phyloP scores from a whole-genome alignment of 2,113 vertebrate species.

The Edolisoma coerulescens region DNA sequence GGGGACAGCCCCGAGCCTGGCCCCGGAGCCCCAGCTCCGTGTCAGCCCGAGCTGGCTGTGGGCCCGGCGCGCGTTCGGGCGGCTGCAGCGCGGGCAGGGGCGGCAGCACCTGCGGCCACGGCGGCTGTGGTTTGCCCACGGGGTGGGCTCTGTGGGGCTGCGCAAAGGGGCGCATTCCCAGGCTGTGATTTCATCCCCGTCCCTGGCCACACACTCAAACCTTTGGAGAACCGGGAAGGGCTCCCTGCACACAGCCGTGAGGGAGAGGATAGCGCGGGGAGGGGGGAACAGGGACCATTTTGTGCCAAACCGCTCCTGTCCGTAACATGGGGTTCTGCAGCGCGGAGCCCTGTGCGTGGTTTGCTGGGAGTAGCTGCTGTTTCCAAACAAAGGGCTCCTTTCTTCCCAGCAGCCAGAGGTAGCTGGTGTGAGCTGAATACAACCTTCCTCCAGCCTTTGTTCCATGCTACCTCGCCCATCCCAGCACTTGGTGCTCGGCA shows the following conservation, averaged over 20 bases:
- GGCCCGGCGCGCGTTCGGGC: rapidly evolving
- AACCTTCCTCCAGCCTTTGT: constrained; percentile 40
- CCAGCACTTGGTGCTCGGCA: not conserved
- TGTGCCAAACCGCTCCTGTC: not conserved
- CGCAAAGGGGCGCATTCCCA: rapidly evolving
- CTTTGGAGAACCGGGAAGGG: not conserved
- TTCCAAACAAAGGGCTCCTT: constrained; percentile 45
- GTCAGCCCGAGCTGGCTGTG: not conserved
- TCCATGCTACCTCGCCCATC: not conserved
- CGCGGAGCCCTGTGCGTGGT: rapidly evolving
- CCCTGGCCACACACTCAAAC: rapidly evolving
- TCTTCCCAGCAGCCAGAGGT: constrained; percentile 23
- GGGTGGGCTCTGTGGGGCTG: not conserved
- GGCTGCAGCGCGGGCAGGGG: not conserved
- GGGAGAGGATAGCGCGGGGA: not conserved
- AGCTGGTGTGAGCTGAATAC: constrained; percentile 18
- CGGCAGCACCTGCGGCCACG: not conserved
- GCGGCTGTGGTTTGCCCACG: rapidly evolving
- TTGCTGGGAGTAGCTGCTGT: not conserved
- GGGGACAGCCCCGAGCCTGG: not conserved
- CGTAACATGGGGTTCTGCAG: rapidly evolving
- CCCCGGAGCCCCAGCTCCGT: rapidly evolving
- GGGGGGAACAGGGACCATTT: not conserved
- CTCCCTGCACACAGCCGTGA: rapidly evolving
- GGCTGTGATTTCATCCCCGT: not conserved